Conservation (phyloP, 2,113 vertebrate genomes). For the Lethenteron camtschaticum region DNA sequence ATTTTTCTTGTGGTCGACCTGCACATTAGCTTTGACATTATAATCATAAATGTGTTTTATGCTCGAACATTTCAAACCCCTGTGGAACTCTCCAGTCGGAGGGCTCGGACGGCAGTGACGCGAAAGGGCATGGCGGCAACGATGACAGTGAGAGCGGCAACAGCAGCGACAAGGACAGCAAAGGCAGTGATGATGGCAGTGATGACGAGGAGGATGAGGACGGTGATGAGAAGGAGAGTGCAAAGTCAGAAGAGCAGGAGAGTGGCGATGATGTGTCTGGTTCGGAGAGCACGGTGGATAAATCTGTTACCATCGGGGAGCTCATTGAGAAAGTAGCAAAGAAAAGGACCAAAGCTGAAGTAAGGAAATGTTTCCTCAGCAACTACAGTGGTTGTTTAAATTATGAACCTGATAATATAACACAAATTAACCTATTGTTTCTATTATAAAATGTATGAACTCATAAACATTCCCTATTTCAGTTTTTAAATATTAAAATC, state of each 20-base stretch:
- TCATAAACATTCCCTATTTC: background rate
- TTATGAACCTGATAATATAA: too few species aligned
- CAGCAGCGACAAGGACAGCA: background rate
- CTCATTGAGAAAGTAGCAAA: conserved; percentile 1
- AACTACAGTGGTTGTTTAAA: too few species aligned
- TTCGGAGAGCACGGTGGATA: background rate
- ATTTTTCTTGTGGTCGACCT: too few species aligned
- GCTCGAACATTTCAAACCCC: too few species aligned
- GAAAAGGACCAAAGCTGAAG: background rate
- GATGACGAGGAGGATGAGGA: background rate
- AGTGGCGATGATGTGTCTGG: background rate
- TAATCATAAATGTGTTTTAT: too few species aligned
- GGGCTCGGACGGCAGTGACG: too few species aligned
- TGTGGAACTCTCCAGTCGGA: too few species aligned
- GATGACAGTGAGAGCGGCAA: background rate
- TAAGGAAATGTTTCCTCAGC: background rate
- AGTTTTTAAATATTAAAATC: background rate
- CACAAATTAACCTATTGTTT: background rate
- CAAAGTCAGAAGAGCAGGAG: background rate
- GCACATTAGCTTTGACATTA: too few species aligned
- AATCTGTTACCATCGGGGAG: conserved; percentile 4
- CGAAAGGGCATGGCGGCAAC: too few species aligned
- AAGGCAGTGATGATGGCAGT: conserved; percentile 1
- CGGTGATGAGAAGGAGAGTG: conserved; percentile 1
- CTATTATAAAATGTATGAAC: background rate